Conservation (phyloP, 1,140 invertebrate species). For the Maconellicoccus hirsutus region DNA sequence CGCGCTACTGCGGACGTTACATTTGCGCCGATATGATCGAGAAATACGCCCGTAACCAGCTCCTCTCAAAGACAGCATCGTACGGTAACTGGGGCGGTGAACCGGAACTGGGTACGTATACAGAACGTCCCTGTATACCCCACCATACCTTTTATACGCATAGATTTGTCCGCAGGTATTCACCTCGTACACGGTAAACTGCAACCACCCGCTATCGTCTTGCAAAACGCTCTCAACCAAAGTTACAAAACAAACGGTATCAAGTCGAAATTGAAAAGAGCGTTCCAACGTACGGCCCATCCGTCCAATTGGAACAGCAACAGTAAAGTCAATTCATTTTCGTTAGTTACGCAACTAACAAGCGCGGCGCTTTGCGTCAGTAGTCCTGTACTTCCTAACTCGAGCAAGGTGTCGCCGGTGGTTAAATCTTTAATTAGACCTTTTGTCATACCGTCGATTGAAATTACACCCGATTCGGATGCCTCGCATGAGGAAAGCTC, state of each 20-base stretch:
- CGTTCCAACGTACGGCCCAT: constrained; percentile 40
- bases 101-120: constrained; percentile 36
- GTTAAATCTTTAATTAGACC: constrained; percentile 45
- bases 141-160: not conserved
- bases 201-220: constrained; percentile 27
- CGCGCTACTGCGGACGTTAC: constrained; percentile 59
- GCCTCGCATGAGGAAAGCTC: not conserved
- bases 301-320: constrained; percentile 34
- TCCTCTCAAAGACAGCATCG: constrained; percentile 43
- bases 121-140: not conserved
- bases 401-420: constrained; percentile 37
- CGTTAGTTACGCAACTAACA: constrained; percentile 46
- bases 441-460: constrained; percentile 45
- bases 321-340: constrained; percentile 30
- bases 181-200: constrained; percentile 28
- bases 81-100: constrained; percentile 47
- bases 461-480: constrained; percentile 33
- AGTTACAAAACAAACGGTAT: constrained; percentile 36
- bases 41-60: constrained; percentile 46
- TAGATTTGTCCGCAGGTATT: not conserved
- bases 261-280: constrained; percentile 45
- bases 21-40: constrained; percentile 63
- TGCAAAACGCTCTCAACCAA: constrained; percentile 22
- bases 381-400: constrained; percentile 43
- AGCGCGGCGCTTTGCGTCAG: constrained; percentile 49